A percentile compares a stretch with the other conserved stretches of the same genome.
Conservation (phyloP, 2,888 invertebrate genomes). For the Drosophila infuscata region DNA sequence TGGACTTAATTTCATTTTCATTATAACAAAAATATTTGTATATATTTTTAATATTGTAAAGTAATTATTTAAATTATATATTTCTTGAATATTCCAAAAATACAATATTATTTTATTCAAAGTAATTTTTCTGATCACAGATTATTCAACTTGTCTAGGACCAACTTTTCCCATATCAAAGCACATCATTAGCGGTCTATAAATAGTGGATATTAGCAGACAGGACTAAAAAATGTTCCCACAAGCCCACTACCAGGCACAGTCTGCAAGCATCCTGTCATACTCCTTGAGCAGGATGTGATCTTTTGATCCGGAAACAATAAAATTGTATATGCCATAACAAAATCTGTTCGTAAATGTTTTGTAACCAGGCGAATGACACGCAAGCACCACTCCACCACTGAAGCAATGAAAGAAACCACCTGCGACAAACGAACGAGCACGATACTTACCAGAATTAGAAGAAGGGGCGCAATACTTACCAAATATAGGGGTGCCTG, state of each 20-base stretch:
- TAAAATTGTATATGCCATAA: constrained; percentile 72
- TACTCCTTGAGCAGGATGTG: constrained; percentile 81
- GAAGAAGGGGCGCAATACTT: constrained; percentile 7
- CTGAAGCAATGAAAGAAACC: constrained; percentile 71
- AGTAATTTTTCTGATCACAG: not conserved
- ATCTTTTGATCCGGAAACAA: constrained; percentile 85
- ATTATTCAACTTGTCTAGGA: not conserved
- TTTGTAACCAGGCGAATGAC: constrained; percentile 45
- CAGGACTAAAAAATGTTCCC: constrained; percentile 63
- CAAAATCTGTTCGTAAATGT: constrained; percentile 74
- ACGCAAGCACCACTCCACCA: constrained; percentile 57
- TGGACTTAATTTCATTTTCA: too few species aligned
- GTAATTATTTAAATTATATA: not conserved
- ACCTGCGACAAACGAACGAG: constrained; percentile 72
- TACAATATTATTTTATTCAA: too few species aligned
- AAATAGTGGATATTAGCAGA: constrained; percentile 16
- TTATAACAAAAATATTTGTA: too few species aligned
- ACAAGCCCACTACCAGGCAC: constrained; percentile 51
- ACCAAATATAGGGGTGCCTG: constrained; percentile 14
- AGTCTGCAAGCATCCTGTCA: constrained; percentile 75
- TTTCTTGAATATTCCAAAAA: not conserved
- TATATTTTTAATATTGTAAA: too few species aligned
- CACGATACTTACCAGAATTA: constrained; percentile 23
- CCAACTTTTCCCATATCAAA: constrained; percentile 35
- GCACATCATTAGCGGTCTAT: constrained; percentile 43